Conservation (phyloP, 2,113 vertebrate genomes). For the Acanthisitta chloris region DNA sequence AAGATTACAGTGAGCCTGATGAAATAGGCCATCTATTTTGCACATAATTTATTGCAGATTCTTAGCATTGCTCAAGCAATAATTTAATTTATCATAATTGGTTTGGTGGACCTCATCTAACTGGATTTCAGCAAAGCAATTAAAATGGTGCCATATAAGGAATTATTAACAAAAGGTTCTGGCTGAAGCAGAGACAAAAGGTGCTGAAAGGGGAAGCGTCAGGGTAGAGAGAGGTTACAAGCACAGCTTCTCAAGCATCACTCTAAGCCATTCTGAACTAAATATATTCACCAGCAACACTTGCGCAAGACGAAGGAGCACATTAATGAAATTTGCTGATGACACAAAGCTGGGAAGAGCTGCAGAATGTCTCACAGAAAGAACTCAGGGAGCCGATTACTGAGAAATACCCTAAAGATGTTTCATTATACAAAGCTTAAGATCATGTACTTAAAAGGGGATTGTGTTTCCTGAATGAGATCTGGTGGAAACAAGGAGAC, state of each 20-base stretch:
- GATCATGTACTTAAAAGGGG: not conserved
- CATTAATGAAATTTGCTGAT: not conserved
- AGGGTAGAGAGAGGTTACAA: not conserved
- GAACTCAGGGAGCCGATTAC: not conserved
- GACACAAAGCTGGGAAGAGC: not conserved
- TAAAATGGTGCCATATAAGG: not conserved
- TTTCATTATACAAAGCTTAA: conserved; percentile 35
- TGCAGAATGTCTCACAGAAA: conserved; percentile 13
- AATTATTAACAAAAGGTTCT: not conserved
- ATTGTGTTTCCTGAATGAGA: conserved; percentile 24
- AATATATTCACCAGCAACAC: not conserved
- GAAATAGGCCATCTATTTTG: not conserved
- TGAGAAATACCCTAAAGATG: conserved; percentile 35
- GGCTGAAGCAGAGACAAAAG: not conserved
- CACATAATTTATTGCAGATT: not conserved
- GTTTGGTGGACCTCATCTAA: not conserved
- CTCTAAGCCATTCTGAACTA: not conserved
- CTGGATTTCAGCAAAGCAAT: conserved; percentile 36
- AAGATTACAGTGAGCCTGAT: not conserved
- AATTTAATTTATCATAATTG: not conserved
- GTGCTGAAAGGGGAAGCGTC: not conserved
- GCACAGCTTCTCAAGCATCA: not conserved
- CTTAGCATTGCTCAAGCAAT: not conserved
- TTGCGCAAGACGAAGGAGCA: not conserved
- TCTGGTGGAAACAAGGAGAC: not conserved